Percentiles rank a stretch among this genome's conserved stretches.
Evolutionary conservation across 2,797 vertebrate genomes (phyloP).

Genomic region (Sarcoramphus papa): DNA sequence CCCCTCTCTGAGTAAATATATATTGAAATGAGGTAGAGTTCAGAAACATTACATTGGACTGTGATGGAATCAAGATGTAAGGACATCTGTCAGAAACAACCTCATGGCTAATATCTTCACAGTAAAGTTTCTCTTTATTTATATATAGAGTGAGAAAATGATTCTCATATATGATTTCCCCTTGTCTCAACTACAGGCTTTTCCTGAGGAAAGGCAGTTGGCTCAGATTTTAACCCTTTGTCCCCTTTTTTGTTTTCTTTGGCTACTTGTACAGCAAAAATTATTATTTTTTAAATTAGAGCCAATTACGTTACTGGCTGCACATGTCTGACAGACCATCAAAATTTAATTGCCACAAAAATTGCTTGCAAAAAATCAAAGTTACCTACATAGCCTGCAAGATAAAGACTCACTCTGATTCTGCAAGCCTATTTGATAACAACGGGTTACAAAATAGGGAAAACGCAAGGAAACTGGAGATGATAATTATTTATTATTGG

Average conservation of each 20-base stretch:
- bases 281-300: slow-evolving; percentile 55
- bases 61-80: slow-evolving; percentile 35
- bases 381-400: background rate
- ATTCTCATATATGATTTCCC: slow-evolving; percentile 49
- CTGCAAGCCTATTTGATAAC: slow-evolving; percentile 3
- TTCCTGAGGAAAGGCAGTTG: slow-evolving; percentile 67
- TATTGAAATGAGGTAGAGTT: slow-evolving; percentile 28
- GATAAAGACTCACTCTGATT: background rate
- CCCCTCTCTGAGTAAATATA: background rate
- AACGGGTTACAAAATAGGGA: slow-evolving; percentile 1
- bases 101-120: slow-evolving; percentile 36
- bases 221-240: slow-evolving; percentile 58
- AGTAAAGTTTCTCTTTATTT: slow-evolving; percentile 55
- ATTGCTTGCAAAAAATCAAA: slow-evolving; percentile 38
- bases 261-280: slow-evolving; percentile 59
- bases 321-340: slow-evolving; percentile 51
- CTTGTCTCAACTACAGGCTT: slow-evolving; percentile 57
- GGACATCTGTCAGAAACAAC: slow-evolving; percentile 12
- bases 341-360: slow-evolving; percentile 54
- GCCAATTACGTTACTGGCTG: slow-evolving; percentile 38
- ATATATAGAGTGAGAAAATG: slow-evolving; percentile 32
- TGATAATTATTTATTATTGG: background rate
- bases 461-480: background rate
- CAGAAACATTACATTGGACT: background rate
- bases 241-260: slow-evolving; percentile 55